Base-by-base conservation (phyloP, 2,888 invertebrate species). In the Schizaphis graminum region DNA sequence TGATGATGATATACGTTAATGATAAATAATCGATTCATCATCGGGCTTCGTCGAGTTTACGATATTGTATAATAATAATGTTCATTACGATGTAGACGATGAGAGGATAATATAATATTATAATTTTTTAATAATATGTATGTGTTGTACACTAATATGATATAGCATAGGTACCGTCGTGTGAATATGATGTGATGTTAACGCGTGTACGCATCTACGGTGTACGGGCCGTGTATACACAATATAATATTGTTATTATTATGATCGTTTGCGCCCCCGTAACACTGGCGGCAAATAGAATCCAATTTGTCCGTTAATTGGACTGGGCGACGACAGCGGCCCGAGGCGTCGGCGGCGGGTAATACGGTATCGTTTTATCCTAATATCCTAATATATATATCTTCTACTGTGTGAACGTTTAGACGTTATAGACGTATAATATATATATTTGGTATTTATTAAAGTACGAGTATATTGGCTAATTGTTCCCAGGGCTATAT, bases 21-120 rank as follows among this genome's bases (percentile, higher is more conserved):
- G 86, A 86, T 44, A 28, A 49, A 5, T 53, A 87, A 87, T 87
- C 87, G 87, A 87, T 87, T 87, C 87, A n/a, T 87, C 87, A 49
- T 87, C 49, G 87, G 5, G 49, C 13, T 8, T 77, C 35, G 77
- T 77, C 35, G 35, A 21, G 21, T 35, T 77, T 77, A 77, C 77
- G 21, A 35, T 77, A 67, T n/a, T n/a, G 61, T 67, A 13, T 67
- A 67, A 13, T 67, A 67, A 67, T n/a, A 67, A 67, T n/a, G 13
- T 67, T 67, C 13, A n/a, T 67, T 67, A 13, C 61, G 61, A n/a
- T n/a, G 61, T 13, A 67, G 4, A 67, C 28, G 61, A 61, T 5
- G n/a, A n/a, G 61, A 13, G 1, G n/a, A 67, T 67, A n/a, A 11
- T 61, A n/a, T 4, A 44, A 28, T 10, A 28, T 13, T n/a, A 61